These are phyloP conservation scores for Synergus umbraculus DNA, from an alignment of 2,888 invertebrate species.

Conservation along the genomic window DNA sequence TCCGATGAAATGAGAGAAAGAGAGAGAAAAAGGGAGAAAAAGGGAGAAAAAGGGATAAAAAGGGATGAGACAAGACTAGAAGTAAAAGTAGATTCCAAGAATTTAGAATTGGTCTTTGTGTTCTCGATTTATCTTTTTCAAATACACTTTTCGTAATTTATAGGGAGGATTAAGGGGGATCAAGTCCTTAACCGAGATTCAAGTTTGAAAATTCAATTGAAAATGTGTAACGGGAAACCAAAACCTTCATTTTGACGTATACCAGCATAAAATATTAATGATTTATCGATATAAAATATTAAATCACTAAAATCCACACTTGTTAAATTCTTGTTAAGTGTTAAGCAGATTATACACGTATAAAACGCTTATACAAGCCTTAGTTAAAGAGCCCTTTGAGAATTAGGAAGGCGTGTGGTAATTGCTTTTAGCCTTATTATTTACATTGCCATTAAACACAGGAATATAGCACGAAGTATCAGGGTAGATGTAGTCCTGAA, in stretches of 20 bases:
- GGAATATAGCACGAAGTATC: constrained; percentile 9
- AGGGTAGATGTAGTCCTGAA: constrained; percentile 19
- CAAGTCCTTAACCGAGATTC: neutral
- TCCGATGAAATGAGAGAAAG: constrained; percentile 33
- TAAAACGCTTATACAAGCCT: neutral
- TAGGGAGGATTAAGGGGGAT: neutral
- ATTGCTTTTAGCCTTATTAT: constrained; percentile 30
- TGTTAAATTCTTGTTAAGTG: neutral
- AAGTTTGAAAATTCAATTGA: too few relatives aligned
- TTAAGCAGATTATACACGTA: constrained; percentile 14
- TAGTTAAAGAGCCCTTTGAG: constrained; percentile 12
- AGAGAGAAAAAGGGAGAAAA: too few relatives aligned
- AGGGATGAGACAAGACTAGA: neutral
- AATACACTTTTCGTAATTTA: neutral
- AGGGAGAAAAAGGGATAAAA: neutral
- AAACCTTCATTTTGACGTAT: too few relatives aligned
- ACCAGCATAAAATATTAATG: neutral
- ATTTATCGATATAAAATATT: constrained; percentile 8
- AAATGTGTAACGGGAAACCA: too few relatives aligned
- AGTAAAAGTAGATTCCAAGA: neutral
- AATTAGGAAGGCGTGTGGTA: constrained; percentile 30
- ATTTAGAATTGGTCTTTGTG: neutral
- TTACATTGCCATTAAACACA: constrained; percentile 34
- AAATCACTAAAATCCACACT: neutral
- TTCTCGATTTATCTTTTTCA: neutral